phyloP scores from a whole-genome alignment of 2,888 invertebrate species.

The Emmelina monodactyla region DNA sequence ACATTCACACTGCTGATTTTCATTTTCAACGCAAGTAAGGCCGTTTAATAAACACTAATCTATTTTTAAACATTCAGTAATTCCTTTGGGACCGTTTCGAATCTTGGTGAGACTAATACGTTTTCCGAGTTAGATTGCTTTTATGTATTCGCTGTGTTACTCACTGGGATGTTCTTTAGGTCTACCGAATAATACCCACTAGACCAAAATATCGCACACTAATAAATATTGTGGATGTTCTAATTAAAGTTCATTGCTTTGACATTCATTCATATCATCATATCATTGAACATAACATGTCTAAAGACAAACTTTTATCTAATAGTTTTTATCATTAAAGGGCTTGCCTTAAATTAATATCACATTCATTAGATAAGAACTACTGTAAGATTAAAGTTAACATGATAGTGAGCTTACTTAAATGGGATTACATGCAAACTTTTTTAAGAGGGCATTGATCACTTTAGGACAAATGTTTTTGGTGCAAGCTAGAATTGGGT shows the following conservation, averaged over 20 bases:
- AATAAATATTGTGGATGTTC: conserved; percentile 63
- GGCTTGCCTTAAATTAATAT: conserved; percentile 46
- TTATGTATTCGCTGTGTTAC: conserved; percentile 46
- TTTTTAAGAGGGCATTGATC: conserved; percentile 33
- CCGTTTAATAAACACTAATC: conserved; percentile 66
- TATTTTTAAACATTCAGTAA: conserved; percentile 67
- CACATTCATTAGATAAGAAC: conserved; percentile 49
- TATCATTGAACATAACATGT: conserved; percentile 55
- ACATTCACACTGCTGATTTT: conserved; percentile 65
- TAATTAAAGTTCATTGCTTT: conserved; percentile 66
- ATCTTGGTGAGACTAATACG: conserved; percentile 59
- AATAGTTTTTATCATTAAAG: conserved; percentile 53
- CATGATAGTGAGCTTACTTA: conserved; percentile 48
- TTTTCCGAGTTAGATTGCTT: conserved; percentile 52
- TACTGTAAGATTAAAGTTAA: conserved; percentile 50
- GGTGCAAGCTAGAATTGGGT: conserved; percentile 64
- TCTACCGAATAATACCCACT: conserved; percentile 35
- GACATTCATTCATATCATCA: conserved; percentile 64
- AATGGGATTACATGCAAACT: conserved; percentile 34
- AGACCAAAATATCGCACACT: conserved; percentile 40
- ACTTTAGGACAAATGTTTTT: conserved; percentile 34
- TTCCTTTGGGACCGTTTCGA: conserved; percentile 59
- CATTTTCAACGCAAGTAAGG: conserved; percentile 66
- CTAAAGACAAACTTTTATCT: conserved; percentile 49
- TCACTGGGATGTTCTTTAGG: conserved; percentile 26